Evolutionary conservation across 2,888 invertebrate genomes (phyloP), one percentile per base, ranked within the genome.

Genomic region (Luperina nickerlii): DNA sequence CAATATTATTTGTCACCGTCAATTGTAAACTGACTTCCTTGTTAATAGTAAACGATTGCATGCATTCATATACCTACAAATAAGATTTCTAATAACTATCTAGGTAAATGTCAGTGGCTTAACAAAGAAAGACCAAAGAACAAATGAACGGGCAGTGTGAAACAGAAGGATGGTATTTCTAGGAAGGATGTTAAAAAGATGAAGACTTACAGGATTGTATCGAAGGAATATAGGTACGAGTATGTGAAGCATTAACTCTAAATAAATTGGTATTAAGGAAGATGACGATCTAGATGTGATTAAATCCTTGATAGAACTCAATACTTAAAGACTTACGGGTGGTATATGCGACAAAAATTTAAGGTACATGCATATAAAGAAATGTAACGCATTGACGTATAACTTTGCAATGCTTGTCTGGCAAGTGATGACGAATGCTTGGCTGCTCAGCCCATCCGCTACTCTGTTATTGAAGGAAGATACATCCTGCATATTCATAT

Each of bases 1-100:
- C 20, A 51, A 32, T 51, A 68, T 32, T 24, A 54, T 69, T 38
- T 62, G 81, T 75, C 71, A 75, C 27, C 32, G 18, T 67, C 54
- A 32, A 27, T 75, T 71, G 54, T 62, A 7, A 69, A 78, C 2
- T 0, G 11, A 32, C 5, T 48, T 48, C 11, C 27, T 48, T 74
- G 24, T 63, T 24, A 3, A 54, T 69, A 62, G 24, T 51, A 51
- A 57, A 66, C 1, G 9, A 20, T 32, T 42, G 18, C 27, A 62
- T 13, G 7, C 18, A 42, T 32, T 32, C 24, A 24, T 57, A 32
- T n/a, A 32, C n/a, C n/a, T n/a, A n/a, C 15, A 48, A 24, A 51
- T 1, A n/a, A 38, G 7, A 38, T 71, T 60, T 38, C 11, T 18
- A 62, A 68, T 73, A 32, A 73, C 1, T 68, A 27, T 63, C 18